A percentile compares a stretch with the other conserved stretches of the same genome.
These are phyloP conservation scores for Epinephelus malabaricus DNA, from an alignment of 2,797 vertebrate genomes.

Conservation along the genomic window DNA sequence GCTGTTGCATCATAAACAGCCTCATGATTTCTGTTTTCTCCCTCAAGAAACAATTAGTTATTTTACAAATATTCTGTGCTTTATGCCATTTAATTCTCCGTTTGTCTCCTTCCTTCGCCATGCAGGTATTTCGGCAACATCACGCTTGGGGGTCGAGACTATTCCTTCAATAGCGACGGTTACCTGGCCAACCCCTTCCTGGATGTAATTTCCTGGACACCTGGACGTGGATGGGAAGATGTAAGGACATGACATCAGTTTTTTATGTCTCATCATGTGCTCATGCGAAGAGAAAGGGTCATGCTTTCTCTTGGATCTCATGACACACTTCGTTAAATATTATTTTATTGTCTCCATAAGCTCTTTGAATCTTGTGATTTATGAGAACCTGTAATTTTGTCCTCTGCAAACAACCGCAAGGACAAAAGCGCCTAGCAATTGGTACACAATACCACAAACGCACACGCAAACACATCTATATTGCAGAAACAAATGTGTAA, in stretches of 20 bases:
- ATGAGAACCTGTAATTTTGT: constrained; percentile 15
- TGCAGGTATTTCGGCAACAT: constrained; percentile 96
- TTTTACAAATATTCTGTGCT: constrained; percentile 15
- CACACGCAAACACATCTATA: background rate
- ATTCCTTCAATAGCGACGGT: constrained; percentile 93
- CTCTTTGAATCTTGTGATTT: constrained; percentile 11
- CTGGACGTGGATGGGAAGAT: constrained; percentile 95
- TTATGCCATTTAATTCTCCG: constrained; percentile 23
- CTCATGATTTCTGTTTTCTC: constrained; percentile 19
- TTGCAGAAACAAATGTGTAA: background rate
- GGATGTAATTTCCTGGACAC: constrained; percentile 94
- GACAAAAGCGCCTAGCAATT: constrained; percentile 15
- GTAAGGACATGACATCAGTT: constrained; percentile 84
- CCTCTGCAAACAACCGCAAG: constrained; percentile 29
- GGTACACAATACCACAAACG: background rate
- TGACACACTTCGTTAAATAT: background rate
- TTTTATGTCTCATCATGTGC: background rate
- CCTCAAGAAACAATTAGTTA: constrained; percentile 13
- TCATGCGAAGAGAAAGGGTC: background rate
- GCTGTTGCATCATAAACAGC: constrained; percentile 40
- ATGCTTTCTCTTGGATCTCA: constrained; percentile 4
- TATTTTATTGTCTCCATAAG: constrained; percentile 26
- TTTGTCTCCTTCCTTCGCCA: constrained; percentile 15
- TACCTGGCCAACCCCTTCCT: constrained; percentile 95
- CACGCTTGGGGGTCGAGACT: constrained; percentile 93